Evolutionary conservation across 2,113 vertebrate species (phyloP).

Genomic region (Campylomormyrus tamandua): DNA sequence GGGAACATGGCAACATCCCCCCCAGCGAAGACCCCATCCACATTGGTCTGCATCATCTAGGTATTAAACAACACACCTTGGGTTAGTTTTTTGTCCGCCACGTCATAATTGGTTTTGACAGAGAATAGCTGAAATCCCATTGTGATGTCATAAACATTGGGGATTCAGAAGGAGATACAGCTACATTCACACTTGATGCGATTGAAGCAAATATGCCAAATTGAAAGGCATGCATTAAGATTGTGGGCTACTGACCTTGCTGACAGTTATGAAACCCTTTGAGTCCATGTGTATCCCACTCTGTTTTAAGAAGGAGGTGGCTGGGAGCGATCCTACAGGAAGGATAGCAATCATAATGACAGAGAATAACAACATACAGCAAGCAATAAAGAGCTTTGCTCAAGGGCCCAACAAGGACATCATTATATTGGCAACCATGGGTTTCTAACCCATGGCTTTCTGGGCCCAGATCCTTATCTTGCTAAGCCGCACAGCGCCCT

Average conservation of each 20-base stretch:
- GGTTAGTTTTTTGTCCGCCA: neutral
- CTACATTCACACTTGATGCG: neutral
- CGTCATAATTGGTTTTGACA: neutral
- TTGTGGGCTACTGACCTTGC: slow-evolving; percentile 69
- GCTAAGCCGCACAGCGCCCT: neutral
- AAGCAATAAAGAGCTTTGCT: neutral
- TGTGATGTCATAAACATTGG: neutral
- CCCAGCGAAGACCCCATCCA: slow-evolving; percentile 81
- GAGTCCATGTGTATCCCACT: slow-evolving; percentile 84
- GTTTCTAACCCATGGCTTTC: neutral
- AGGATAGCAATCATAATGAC: slow-evolving; percentile 1
- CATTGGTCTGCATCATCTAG: slow-evolving; percentile 90
- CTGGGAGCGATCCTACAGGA: slow-evolving; percentile 75
- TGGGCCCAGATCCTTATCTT: neutral
- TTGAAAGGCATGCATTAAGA: neutral
- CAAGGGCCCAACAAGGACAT: neutral
- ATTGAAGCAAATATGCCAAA: neutral
- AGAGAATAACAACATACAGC: neutral
- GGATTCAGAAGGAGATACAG: neutral
- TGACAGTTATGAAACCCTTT: slow-evolving; percentile 87
- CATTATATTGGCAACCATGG: neutral
- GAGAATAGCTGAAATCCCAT: neutral
- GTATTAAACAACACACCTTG: neutral
- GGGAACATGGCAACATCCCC: slow-evolving; percentile 86
- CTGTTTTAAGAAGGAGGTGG: slow-evolving; percentile 83